These are phyloP conservation scores for Hirtodrosophila cameraria DNA, from an alignment of 2,888 invertebrate genomes.

Conservation along the genomic window DNA sequence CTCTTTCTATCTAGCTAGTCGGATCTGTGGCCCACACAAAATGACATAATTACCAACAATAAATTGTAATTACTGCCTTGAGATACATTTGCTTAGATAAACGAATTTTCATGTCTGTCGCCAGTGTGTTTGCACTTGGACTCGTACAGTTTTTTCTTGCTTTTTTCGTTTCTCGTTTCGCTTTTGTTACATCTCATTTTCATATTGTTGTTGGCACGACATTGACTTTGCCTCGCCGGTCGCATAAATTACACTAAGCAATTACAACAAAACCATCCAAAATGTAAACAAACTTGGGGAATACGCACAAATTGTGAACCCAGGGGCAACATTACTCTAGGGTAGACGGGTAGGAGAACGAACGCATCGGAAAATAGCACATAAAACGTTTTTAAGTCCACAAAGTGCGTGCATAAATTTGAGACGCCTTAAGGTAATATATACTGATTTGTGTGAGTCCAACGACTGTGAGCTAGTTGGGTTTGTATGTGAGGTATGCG, in stretches of 20 bases:
- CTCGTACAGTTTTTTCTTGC: slow-evolving; percentile 26
- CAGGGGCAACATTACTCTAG: slow-evolving; percentile 23
- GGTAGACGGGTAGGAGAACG: background rate
- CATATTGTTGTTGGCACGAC: slow-evolving; percentile 44
- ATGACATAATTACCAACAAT: slow-evolving; percentile 79
- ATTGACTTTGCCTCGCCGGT: slow-evolving; percentile 72
- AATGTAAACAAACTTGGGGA: slow-evolving; percentile 56
- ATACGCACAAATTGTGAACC: slow-evolving; percentile 47
- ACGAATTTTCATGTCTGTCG: slow-evolving; percentile 52
- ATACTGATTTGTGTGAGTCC: slow-evolving; percentile 39
- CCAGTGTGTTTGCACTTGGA: slow-evolving; percentile 35
- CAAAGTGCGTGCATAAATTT: slow-evolving; percentile 60
- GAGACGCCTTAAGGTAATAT: slow-evolving; percentile 42
- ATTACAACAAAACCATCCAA: slow-evolving; percentile 60
- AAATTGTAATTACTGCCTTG: slow-evolving; percentile 78
- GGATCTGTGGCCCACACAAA: slow-evolving; percentile 55
- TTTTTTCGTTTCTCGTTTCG: slow-evolving; percentile 2
- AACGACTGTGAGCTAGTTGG: background rate
- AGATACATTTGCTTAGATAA: slow-evolving; percentile 72
- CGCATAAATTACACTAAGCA: slow-evolving; percentile 73
- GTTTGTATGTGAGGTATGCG: background rate
- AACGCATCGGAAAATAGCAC: slow-evolving; percentile 24
- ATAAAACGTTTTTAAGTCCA: slow-evolving; percentile 64
- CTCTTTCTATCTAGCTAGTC: slow-evolving; percentile 13
- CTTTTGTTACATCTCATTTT: slow-evolving; percentile 39